Evolutionary conservation across 2,797 vertebrate species (phyloP).

Genomic region (Poeciliopsis presidionis): DNA sequence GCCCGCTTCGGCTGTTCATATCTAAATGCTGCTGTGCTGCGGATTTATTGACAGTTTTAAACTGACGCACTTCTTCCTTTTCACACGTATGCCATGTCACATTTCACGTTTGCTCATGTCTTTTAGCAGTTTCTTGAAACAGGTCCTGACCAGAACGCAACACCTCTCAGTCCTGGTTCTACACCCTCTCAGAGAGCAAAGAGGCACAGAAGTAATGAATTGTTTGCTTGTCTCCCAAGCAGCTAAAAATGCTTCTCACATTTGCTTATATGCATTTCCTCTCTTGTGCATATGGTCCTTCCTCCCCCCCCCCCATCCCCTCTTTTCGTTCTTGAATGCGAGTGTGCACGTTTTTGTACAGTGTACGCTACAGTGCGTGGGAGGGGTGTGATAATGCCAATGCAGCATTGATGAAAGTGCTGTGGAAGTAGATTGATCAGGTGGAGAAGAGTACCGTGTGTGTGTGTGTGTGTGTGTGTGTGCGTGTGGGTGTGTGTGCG

Average conservation of each 20-base stretch:
- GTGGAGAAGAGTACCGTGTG: background rate
- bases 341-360: conserved; percentile 30
- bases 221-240: background rate
- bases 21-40: background rate
- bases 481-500: background rate
- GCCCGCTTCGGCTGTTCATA: background rate
- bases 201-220: background rate
- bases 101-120: conserved; percentile 15
- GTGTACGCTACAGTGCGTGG: conserved; percentile 35
- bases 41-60: conserved; percentile 18
- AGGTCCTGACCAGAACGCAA: conserved; percentile 24
- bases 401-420: conserved; percentile 40
- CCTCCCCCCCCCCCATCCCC: conserved; percentile 19
- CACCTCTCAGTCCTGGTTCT: conserved; percentile 54
- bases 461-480: conserved; percentile 38
- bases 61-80: conserved; percentile 43
- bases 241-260: conserved; percentile 31
- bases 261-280: conserved; percentile 27
- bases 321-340: conserved; percentile 6
- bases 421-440: conserved; percentile 38
- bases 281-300: conserved; percentile 16
- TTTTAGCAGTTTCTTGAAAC: conserved; percentile 26
- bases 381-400: conserved; percentile 41
- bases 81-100: conserved; percentile 45
- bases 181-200: conserved; percentile 30